phyloP scores from a whole-genome alignment of 2,113 vertebrate genomes.

The Lophochroa leadbeateri region DNA sequence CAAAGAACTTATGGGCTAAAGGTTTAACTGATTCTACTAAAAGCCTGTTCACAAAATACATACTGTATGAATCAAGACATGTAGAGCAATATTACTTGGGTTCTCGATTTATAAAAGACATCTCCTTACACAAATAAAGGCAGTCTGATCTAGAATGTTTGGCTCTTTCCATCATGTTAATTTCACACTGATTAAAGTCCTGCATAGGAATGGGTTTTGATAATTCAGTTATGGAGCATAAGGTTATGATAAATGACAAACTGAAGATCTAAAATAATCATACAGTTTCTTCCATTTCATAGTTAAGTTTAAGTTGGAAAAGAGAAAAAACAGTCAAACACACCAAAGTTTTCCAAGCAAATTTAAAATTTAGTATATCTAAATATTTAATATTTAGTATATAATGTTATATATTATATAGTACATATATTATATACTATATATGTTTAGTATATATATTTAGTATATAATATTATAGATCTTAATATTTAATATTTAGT shows the following conservation, averaged over 20 bases:
- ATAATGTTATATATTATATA: no score
- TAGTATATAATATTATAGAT: no score
- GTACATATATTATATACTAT: no score
- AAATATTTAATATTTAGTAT: no score
- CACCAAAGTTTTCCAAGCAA: background rate
- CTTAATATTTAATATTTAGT: no score
- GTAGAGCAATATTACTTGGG: background rate
- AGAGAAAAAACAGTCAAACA: background rate
- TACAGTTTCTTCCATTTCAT: background rate
- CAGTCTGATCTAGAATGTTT: background rate
- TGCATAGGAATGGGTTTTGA: background rate
- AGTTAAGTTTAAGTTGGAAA: background rate
- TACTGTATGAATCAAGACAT: background rate
- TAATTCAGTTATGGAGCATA: background rate
- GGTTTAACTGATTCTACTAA: background rate
- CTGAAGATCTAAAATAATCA: background rate
- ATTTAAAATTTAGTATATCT: background rate
- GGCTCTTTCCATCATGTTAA: background rate
- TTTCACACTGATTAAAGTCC: background rate
- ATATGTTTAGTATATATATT: no score
- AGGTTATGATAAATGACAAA: background rate
- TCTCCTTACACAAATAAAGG: background rate
- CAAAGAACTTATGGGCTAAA: background rate
- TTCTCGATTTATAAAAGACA: background rate
- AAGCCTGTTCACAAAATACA: background rate